Percentiles rank a stretch among this genome's conserved stretches.
These are phyloP conservation scores for Sebastes wilsoni DNA, from an alignment of 2,797 vertebrate species.

Conservation along the genomic window DNA sequence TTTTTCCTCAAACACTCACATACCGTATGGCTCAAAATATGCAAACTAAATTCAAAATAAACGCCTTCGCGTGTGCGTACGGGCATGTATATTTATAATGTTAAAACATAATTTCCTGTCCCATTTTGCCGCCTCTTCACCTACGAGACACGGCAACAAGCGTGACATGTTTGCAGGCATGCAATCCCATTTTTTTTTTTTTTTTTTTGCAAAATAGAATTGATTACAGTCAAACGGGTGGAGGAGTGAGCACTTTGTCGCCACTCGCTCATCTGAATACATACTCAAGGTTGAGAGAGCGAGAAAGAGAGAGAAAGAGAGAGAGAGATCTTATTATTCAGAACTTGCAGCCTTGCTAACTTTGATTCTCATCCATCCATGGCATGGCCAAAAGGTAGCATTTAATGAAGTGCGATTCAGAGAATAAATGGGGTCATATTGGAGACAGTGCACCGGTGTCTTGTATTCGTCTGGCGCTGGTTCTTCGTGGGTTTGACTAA, in stretches of 20 bases:
- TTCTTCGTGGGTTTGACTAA: slow-evolving; percentile 88
- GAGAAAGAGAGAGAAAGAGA: not conserved
- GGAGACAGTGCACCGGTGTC: slow-evolving; percentile 89
- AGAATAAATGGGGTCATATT: slow-evolving; percentile 96
- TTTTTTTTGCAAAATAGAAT: slow-evolving; percentile 88
- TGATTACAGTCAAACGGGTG: slow-evolving; percentile 86
- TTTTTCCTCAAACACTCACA: slow-evolving; percentile 42
- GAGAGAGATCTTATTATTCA: slow-evolving; percentile 90
- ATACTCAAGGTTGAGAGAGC: slow-evolving; percentile 34
- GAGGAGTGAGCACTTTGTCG: slow-evolving; percentile 31
- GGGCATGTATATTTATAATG: slow-evolving; percentile 69
- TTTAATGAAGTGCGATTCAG: slow-evolving; percentile 97
- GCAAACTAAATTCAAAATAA: slow-evolving; percentile 23
- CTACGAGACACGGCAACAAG: slow-evolving; percentile 83
- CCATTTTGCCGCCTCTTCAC: slow-evolving; percentile 53
- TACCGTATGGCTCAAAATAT: slow-evolving; percentile 42
- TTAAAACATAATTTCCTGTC: slow-evolving; percentile 70
- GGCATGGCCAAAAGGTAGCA: slow-evolving; percentile 98
- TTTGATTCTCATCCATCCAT: slow-evolving; percentile 97
- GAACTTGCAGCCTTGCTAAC: slow-evolving; percentile 93
- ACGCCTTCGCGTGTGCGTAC: slow-evolving; percentile 9
- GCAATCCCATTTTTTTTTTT: slow-evolving; percentile 84
- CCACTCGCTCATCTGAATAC: slow-evolving; percentile 49
- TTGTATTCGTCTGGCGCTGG: slow-evolving; percentile 91
- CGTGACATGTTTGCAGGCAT: slow-evolving; percentile 90